Conservation (phyloP, 2,113 vertebrate genomes). For the Microtus pennsylvanicus region DNA sequence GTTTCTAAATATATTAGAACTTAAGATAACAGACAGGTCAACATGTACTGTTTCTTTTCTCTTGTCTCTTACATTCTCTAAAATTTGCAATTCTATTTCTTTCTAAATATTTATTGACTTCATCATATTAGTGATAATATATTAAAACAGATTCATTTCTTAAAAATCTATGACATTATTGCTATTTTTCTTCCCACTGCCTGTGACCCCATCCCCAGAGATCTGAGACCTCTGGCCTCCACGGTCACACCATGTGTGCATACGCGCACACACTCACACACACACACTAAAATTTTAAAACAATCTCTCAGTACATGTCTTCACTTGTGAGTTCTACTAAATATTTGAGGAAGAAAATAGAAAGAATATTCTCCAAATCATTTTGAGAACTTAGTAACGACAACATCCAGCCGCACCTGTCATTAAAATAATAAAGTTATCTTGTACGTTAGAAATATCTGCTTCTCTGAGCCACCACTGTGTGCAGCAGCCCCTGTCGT, state of each 20-base stretch:
- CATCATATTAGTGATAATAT: neutral
- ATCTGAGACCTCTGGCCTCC: neutral
- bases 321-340: neutral
- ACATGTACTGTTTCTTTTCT: constrained; percentile 22
- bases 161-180: neutral
- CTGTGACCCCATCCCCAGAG: neutral
- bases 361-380: neutral
- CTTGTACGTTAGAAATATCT: neutral
- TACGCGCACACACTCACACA: too few relatives aligned
- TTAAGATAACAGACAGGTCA: neutral
- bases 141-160: neutral
- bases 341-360: neutral
- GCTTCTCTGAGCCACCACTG: neutral
- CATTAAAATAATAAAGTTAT: neutral
- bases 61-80: neutral
- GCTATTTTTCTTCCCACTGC: neutral
- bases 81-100: neutral
- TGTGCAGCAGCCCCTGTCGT: neutral
- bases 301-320: too few relatives aligned
- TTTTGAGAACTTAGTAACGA: neutral
- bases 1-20: neutral
- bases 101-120: constrained; percentile 4
- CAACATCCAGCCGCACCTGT: neutral
- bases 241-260: too few relatives aligned
- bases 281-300: neutral